phyloP scores from a whole-genome alignment of 2,888 invertebrate species.

The Erannis defoliaria region DNA sequence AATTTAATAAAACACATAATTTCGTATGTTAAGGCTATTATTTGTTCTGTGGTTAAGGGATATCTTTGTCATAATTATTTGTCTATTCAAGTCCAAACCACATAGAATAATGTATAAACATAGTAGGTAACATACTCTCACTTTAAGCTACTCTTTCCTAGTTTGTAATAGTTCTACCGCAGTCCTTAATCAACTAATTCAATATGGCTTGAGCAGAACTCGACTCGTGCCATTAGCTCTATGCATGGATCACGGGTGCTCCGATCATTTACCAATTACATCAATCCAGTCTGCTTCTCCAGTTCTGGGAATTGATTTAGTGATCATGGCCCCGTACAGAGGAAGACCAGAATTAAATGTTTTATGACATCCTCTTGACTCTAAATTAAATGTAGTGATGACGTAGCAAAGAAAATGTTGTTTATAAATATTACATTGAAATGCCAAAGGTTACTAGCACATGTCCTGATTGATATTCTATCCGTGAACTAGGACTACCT shows the following conservation, averaged over 20 bases:
- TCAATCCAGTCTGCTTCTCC: conserved; percentile 23
- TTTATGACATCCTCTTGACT: conserved; percentile 26
- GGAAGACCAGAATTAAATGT: conserved; percentile 23
- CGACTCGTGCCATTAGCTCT: conserved; percentile 23
- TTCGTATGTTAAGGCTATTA: no score
- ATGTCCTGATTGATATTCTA: no score
- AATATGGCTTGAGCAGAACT: not conserved
- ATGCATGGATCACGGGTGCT: conserved; percentile 30
- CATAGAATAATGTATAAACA: no score
- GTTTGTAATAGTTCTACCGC: not conserved
- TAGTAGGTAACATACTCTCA: no score
- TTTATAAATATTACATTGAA: no score
- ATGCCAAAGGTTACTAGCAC: no score
- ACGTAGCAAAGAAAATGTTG: not conserved
- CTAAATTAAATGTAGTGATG: not conserved
- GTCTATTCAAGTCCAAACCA: no score
- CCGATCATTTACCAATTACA: conserved; percentile 42
- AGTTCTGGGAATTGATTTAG: conserved; percentile 36
- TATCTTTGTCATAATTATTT: no score
- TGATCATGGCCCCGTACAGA: conserved; percentile 20
- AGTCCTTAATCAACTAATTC: not conserved
- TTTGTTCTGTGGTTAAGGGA: no score
- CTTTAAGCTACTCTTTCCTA: no score
- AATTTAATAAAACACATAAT: no score
- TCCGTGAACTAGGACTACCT: no score